Base-by-base conservation (phyloP, 2,113 vertebrate species). In the Saimiri boliviensis region DNA sequence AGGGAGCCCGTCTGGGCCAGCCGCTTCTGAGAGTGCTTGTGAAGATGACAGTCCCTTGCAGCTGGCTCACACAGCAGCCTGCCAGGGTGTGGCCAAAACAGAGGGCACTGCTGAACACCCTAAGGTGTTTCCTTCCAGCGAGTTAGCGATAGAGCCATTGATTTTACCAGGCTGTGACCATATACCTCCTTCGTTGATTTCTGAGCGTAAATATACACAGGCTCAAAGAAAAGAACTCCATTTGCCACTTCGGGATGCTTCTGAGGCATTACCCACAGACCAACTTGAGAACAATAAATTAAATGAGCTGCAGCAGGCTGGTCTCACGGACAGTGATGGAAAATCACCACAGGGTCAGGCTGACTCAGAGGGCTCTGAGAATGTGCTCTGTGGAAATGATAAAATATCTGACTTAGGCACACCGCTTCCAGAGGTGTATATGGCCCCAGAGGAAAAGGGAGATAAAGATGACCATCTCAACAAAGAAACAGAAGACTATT, bases 401-500 rank as follows among this genome's bases (percentile, higher is more conserved):
- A 12, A 95, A 70, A 70, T 42, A 16, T 83, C 97, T 92, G 98
- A 97, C 60, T 63, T 85, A 30, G 89, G 42, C n/a, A 9, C 91
- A 77, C 84, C 47, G 40, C 81, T 25, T 86, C 91, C 93, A 52
- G 52, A 0, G 90, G 92, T 47, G 60, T 96, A 25, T 85, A 89
- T 96, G 97, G 98, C 97, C 97, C 92, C 89, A 37, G 98, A 98
- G n/a, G 98, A 98, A 73, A 93, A 96, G 93, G 94, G 89, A 80
- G 97, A 60, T 19, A 81, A 90, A 80, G 94, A 99, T 42, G 98
- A 99, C 40, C 97, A 49, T 79, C 93, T 96, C 95, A 97, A 71
- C 54, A 97, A 98, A 96, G 98, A 98, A 77, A 96, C 97, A 25
- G 98, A 99, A 97, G 98, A 98, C 83, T 98, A 98, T 35, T 95